phyloP scores from a whole-genome alignment of 2,888 invertebrate species.

The Drosophila imparisetae region DNA sequence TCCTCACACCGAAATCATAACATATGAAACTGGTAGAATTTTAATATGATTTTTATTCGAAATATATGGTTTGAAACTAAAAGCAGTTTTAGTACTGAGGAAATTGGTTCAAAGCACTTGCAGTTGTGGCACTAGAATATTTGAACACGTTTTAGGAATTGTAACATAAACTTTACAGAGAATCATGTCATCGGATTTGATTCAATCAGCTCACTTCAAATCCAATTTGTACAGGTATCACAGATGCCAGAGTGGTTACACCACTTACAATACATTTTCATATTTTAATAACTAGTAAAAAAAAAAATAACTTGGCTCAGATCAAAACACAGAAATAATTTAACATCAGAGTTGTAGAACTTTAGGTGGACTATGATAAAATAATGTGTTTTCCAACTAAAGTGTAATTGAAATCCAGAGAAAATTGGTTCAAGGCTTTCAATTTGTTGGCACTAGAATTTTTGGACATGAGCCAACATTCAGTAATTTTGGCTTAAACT shows the following conservation, averaged over 20 bases:
- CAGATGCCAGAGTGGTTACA: neutral
- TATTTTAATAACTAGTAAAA: neutral
- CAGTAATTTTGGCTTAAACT: neutral
- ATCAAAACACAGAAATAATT: neutral
- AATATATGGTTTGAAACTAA: neutral
- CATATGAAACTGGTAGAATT: neutral
- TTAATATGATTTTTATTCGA: neutral
- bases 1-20: neutral
- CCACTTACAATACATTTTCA: neutral
- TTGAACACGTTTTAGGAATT: neutral
- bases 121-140: neutral
- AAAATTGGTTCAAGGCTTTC: constrained; percentile 6
- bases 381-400: neutral
- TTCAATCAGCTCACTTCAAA: neutral
- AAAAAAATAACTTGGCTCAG: neutral
- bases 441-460: neutral
- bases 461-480: constrained; percentile 4
- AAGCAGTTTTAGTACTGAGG: neutral
- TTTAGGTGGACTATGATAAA: neutral
- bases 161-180: neutral
- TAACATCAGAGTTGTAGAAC: neutral
- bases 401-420: neutral
- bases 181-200: neutral
- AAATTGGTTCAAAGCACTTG: neutral
- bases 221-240: neutral